phyloP scores from a whole-genome alignment of 2,797 vertebrate genomes.

The Diceros bicornis region DNA sequence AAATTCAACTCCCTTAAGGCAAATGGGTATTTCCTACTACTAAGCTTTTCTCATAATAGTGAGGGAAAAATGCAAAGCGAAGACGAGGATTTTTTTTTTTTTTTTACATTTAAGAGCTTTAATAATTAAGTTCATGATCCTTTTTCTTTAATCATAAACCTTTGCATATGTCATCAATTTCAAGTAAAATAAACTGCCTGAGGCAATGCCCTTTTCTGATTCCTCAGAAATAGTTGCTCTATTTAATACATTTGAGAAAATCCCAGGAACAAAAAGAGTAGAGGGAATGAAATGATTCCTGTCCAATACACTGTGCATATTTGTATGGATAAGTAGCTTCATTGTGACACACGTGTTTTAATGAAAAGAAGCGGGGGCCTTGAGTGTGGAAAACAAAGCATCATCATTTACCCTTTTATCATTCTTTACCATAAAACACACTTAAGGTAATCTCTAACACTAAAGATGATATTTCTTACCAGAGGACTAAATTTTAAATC shows the following conservation, averaged over 20 bases:
- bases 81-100: background rate
- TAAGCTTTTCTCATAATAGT: background rate
- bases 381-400: slow-evolving; percentile 27
- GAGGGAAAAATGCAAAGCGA: background rate
- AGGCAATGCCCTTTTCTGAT: background rate
- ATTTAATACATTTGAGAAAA: background rate
- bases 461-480: slow-evolving; percentile 37
- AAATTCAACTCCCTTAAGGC: slow-evolving; percentile 63
- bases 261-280: background rate
- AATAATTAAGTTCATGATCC: slow-evolving; percentile 55
- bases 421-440: slow-evolving; percentile 36
- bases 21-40: slow-evolving; percentile 16
- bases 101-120: slow-evolving; percentile 53
- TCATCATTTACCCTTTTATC: background rate
- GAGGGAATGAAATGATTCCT: background rate
- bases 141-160: slow-evolving; percentile 46
- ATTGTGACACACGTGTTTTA: background rate
- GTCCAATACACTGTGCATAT: background rate
- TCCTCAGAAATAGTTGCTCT: slow-evolving; percentile 45
- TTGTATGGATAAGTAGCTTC: slow-evolving; percentile 36
- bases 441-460: slow-evolving; percentile 52
- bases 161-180: slow-evolving; percentile 57
- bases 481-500: slow-evolving; percentile 63
- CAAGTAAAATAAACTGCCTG: slow-evolving; percentile 53
- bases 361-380: slow-evolving; percentile 9